Evolutionary conservation across 2,113 vertebrate species (phyloP).

Genomic region (Prunella himalayana): DNA sequence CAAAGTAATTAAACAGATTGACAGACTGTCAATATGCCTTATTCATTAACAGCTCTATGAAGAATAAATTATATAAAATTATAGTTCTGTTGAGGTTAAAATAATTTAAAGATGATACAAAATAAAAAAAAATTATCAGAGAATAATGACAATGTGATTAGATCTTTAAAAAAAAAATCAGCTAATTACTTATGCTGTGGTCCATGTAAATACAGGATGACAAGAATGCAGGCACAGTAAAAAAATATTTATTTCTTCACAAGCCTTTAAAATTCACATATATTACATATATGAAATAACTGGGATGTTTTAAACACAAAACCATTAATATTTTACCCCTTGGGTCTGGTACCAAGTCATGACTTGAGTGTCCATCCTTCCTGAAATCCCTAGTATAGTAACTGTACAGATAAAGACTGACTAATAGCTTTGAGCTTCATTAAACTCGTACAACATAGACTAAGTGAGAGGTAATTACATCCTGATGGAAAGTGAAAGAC

Average conservation of each 20-base stretch:
- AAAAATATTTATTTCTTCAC: neutral
- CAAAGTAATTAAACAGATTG: neutral
- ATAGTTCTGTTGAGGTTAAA: neutral
- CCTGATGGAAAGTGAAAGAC: neutral
- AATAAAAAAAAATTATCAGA: neutral
- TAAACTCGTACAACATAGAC: neutral
- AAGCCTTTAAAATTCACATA: neutral
- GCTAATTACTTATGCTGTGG: neutral
- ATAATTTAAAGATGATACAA: neutral
- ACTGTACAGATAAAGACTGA: neutral
- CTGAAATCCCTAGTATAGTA: neutral
- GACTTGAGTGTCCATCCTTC: neutral
- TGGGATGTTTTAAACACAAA: neutral
- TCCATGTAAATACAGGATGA: fast-evolving
- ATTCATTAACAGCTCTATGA: neutral
- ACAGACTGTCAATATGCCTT: neutral
- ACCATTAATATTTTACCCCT: neutral
- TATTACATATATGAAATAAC: neutral
- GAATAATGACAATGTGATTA: neutral
- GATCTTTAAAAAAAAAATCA: neutral
- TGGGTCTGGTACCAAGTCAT: neutral
- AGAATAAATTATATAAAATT: neutral
- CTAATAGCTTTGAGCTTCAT: neutral
- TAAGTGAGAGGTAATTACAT: neutral
- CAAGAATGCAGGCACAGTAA: neutral